These are phyloP conservation scores for Cyclopterus lumpus DNA, from an alignment of 2,797 vertebrate genomes.

Conservation along the genomic window DNA sequence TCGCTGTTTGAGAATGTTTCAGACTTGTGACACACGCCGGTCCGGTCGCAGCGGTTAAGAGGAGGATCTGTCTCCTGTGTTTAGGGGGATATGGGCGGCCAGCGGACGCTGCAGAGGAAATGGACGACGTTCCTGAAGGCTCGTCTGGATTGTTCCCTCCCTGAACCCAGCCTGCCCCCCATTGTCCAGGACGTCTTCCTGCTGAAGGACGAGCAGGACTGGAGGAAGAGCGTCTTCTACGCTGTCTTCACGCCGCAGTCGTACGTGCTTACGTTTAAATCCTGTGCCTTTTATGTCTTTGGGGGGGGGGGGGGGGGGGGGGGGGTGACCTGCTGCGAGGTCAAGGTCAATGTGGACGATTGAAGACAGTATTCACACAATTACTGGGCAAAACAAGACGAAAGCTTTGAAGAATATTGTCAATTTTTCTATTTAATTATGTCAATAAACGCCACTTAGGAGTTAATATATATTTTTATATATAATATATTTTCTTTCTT, in stretches of 20 bases:
- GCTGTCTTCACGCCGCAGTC: slow-evolving; percentile 84
- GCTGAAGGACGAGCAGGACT: slow-evolving; percentile 74
- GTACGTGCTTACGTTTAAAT: slow-evolving; percentile 67
- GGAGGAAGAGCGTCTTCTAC: slow-evolving; percentile 85
- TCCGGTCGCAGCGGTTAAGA: slow-evolving; percentile 15
- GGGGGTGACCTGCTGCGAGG: not conserved
- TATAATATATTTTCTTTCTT: too few species aligned
- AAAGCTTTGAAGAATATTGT: not conserved
- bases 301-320: too few species aligned
- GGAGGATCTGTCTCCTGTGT: slow-evolving; percentile 44
- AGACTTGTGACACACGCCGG: not conserved
- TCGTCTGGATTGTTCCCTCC: slow-evolving; percentile 83
- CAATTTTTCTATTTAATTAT: not conserved
- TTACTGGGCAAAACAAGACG: not conserved
- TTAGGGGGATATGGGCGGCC: slow-evolving; percentile 85
- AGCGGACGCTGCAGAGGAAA: slow-evolving; percentile 83
- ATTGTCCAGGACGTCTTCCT: slow-evolving; percentile 87
- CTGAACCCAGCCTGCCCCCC: slow-evolving; percentile 82
- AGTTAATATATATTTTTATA: not conserved
- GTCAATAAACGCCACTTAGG: not conserved
- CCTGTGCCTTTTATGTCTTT: slow-evolving; percentile 4
- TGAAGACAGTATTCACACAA: not conserved
- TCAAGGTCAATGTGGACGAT: not conserved
- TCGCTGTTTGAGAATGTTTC: not conserved
- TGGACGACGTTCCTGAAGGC: slow-evolving; percentile 87